Conservation (phyloP, 2,797 vertebrate genomes). For the Coregonus sp. region DNA sequence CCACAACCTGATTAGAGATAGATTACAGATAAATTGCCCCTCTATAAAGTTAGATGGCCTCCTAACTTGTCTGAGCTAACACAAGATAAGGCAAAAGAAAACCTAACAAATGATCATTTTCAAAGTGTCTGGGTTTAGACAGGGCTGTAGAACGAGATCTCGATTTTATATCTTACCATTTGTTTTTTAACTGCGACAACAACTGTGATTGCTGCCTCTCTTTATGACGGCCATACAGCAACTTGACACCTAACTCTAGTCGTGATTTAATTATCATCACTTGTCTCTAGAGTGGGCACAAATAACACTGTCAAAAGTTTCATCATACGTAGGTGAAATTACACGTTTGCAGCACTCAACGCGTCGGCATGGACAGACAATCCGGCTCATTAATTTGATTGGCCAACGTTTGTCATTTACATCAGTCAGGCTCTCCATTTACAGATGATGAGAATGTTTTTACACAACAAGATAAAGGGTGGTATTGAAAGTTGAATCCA, state of each 20-base stretch:
- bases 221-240: conserved; percentile 18
- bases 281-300: not conserved
- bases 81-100: conserved; percentile 4
- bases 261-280: not conserved
- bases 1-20: not conserved
- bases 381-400: conserved; percentile 18
- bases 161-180: not conserved
- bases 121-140: not conserved
- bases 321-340: not conserved
- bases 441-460: not conserved
- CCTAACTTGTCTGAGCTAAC: not conserved
- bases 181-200: conserved; percentile 10
- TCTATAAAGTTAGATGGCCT: conserved; percentile 1
- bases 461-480: conserved; percentile 5
- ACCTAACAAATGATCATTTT: not conserved
- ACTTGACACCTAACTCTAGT: conserved; percentile 14
- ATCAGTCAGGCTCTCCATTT: not conserved
- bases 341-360: not conserved
- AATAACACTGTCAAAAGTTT: conserved; percentile 9
- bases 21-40: not conserved
- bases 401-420: conserved; percentile 5
- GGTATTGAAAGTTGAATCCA: conserved; percentile 12
- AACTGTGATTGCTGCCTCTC: conserved; percentile 14
- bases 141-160: not conserved
- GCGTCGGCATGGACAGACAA: conserved; percentile 6